Evolutionary conservation across 2,113 vertebrate genomes (phyloP).

Genomic region (Aphyosemion australe): DNA sequence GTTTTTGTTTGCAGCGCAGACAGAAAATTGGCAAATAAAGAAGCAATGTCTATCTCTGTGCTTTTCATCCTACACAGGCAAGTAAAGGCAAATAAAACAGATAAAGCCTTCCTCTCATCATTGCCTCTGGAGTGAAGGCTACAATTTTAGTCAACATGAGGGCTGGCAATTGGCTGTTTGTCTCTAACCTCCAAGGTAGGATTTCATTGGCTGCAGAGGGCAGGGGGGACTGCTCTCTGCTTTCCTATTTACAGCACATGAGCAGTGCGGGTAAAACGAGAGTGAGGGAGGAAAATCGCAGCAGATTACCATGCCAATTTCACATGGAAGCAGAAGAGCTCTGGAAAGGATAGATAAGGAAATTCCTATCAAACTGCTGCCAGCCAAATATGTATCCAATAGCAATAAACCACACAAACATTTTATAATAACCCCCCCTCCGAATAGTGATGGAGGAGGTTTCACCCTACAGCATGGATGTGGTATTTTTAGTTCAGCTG

Average conservation of each 20-base stretch:
- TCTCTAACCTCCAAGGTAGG: slow-evolving; percentile 59
- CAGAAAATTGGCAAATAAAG: slow-evolving; percentile 40
- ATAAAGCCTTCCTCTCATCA: slow-evolving; percentile 38
- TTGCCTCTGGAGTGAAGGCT: slow-evolving; percentile 32
- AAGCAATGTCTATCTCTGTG: slow-evolving; percentile 30
- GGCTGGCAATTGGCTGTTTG: slow-evolving; percentile 61
- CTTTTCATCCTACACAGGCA: slow-evolving; percentile 20
- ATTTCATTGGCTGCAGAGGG: slow-evolving; percentile 67
- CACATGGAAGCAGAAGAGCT: slow-evolving; percentile 78
- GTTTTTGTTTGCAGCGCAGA: slow-evolving; percentile 21
- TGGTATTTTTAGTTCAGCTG: slow-evolving; percentile 75
- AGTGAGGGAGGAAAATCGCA: slow-evolving; percentile 75
- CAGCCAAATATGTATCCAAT: slow-evolving; percentile 82
- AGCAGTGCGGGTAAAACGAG: slow-evolving; percentile 67
- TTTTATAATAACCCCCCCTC: slow-evolving; percentile 71
- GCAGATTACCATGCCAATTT: slow-evolving; percentile 82
- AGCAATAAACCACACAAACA: slow-evolving; percentile 75
- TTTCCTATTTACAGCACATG: slow-evolving; percentile 74
- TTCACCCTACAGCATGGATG: slow-evolving; percentile 71
- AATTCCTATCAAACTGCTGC: slow-evolving; percentile 77
- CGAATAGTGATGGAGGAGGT: slow-evolving; percentile 75
- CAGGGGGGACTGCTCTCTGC: slow-evolving; percentile 56
- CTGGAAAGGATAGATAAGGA: slow-evolving; percentile 83
- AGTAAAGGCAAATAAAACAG: slow-evolving; percentile 10
- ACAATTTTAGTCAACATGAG: slow-evolving; percentile 51